Evolutionary conservation across 2,113 vertebrate genomes (phyloP), one percentile per base, ranked within the genome.

Genomic region (Galbula dea): DNA sequence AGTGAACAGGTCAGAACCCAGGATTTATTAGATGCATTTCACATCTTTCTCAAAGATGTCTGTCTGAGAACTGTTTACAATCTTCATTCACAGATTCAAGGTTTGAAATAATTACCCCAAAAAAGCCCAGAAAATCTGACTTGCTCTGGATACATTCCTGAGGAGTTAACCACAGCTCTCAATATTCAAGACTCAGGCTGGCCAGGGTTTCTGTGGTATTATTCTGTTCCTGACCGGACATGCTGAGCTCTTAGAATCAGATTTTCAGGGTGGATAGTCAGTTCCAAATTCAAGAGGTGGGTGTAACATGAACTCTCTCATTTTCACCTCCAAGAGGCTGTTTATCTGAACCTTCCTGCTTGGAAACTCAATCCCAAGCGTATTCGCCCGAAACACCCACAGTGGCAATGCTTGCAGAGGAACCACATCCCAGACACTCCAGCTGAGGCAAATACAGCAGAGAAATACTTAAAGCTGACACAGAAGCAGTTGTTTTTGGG

Each of bases 251-350:
- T 78, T 27, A 61, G 81, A 83, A 92, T 95, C 73, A 90, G 80
- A 68, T 86, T 92, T 93, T 86, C 92, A 83, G 61, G 48, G 72
- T 66, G 88, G 94, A 86, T 7, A 90, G 72, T 52, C 80, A 92
- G 86, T 83, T 78, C 90, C 68, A 86, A 93, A 94, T 65, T 78
- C 94, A 86, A 85, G 94, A 77, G 75, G 90, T 95, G 88, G 88
- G 90, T 80, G 93, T 89, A 83, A 89, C 19, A 15, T 5, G 51
- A 88, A 90, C 61, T 83, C 92, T 86, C 72, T 93, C 51, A 94
- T 95, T 94, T 93, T 95, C 90, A 91, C 80, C 95, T 96, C 96
- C 81, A 90, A 94, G 94, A 3, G 6, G 61, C 48, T 59, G 59
- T 90, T 91, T 91, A 91, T 93, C 83, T 74, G 77, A 92, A 86